Evolutionary conservation across 2,113 vertebrate genomes (phyloP).

Genomic region (Aptenodytes patagonicus): DNA sequence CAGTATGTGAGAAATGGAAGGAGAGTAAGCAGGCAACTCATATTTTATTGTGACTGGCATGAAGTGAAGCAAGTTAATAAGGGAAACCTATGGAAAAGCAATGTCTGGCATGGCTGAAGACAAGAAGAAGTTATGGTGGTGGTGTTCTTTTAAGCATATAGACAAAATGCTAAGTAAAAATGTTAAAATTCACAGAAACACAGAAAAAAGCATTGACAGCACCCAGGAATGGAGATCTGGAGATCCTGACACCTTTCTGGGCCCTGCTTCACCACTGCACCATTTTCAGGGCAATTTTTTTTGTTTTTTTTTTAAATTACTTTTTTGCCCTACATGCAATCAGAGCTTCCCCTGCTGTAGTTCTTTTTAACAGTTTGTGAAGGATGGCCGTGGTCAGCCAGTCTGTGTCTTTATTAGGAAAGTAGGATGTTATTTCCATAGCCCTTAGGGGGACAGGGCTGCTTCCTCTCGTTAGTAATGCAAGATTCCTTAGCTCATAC

Average conservation of each 20-base stretch:
- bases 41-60: background rate
- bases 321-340: background rate
- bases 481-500: conserved; percentile 14
- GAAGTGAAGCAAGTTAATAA: background rate
- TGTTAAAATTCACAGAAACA: background rate
- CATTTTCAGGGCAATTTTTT: background rate
- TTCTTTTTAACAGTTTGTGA: background rate
- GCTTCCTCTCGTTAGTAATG: background rate
- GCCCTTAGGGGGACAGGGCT: background rate
- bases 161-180: background rate
- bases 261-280: background rate
- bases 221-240: background rate
- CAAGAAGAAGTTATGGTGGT: background rate
- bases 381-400: background rate
- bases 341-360: background rate
- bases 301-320: background rate
- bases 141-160: background rate
- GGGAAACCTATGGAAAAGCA: background rate
- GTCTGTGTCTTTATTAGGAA: background rate
- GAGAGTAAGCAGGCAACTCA: background rate
- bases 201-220: background rate
- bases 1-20: background rate
- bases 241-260: background rate
- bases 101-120: background rate
- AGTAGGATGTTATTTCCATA: background rate